These are phyloP conservation scores for Trisateles emortualis DNA, from an alignment of 2,888 invertebrate genomes.

Conservation along the genomic window DNA sequence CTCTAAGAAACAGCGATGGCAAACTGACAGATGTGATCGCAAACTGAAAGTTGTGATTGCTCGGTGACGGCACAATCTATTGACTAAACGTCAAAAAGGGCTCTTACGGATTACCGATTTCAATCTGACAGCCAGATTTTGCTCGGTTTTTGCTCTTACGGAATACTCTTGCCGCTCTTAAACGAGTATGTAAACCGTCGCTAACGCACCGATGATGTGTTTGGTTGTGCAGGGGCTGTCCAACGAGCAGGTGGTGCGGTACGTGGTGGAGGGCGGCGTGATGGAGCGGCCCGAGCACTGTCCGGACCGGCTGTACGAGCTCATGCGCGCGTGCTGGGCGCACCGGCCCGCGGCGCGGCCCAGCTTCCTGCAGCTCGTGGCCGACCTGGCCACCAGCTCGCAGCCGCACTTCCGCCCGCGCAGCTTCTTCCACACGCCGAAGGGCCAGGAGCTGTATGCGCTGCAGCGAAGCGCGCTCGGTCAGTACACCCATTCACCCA, in stretches of 20 bases:
- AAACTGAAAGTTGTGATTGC: no score
- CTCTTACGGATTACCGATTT: no score
- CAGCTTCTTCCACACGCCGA: conserved; percentile 89
- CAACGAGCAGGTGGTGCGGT: conserved; percentile 96
- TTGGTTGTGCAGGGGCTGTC: conserved; percentile 89
- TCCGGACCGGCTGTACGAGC: conserved; percentile 94
- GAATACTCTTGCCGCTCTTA: no score
- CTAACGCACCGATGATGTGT: background rate
- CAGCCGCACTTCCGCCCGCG: conserved; percentile 87
- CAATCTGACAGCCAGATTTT: no score
- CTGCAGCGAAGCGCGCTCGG: conserved; percentile 70
- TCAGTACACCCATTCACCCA: conserved; percentile 40
- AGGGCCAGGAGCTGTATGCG: conserved; percentile 86
- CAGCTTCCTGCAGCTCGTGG: conserved; percentile 93
- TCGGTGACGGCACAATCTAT: no score
- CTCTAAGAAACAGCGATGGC: no score
- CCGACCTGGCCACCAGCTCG: conserved; percentile 90
- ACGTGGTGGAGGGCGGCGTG: conserved; percentile 96
- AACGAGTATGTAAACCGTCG: no score
- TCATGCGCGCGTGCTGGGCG: conserved; percentile 98
- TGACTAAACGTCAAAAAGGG: no score
- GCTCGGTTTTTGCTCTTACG: no score
- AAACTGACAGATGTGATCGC: no score
- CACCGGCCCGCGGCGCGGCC: conserved; percentile 93
- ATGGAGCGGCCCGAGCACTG: conserved; percentile 99